Evolutionary conservation across 2,113 vertebrate species (phyloP).

Genomic region (Tapirus terrestris): DNA sequence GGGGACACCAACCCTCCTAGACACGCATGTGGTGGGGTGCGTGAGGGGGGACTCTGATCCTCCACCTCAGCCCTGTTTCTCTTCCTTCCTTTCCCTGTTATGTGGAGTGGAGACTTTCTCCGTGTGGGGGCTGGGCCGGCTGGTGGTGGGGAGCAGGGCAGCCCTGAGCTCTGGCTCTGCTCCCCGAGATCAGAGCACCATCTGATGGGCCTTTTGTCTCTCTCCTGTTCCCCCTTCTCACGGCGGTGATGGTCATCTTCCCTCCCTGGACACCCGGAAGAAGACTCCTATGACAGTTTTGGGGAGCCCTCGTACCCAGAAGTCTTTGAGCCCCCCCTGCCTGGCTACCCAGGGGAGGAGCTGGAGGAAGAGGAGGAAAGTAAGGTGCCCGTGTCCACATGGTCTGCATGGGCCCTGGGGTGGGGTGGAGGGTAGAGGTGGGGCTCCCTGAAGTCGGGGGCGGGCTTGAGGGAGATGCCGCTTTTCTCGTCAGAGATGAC

Average conservation of each 20-base stretch:
- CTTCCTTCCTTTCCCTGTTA: not conserved
- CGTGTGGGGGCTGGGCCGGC: accelerated
- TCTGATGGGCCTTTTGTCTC: not conserved
- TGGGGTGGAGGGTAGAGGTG: accelerated
- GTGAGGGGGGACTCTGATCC: accelerated
- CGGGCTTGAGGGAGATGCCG: too few species aligned
- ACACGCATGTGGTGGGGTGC: accelerated
- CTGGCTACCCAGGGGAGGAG: constrained; percentile 87
- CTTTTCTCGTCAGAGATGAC: accelerated
- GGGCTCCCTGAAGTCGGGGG: not conserved
- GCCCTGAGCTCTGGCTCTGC: not conserved
- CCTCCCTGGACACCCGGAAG: constrained; percentile 83
- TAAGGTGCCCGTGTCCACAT: constrained; percentile 83
- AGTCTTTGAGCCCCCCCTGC: constrained; percentile 78
- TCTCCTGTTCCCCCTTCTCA: not conserved
- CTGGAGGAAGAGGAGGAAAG: constrained; percentile 92
- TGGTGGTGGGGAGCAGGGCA: too few species aligned
- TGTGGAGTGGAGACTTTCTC: not conserved
- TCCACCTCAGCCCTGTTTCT: accelerated
- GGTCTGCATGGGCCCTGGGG: not conserved
- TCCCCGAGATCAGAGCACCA: not conserved
- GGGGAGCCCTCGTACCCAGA: constrained; percentile 78
- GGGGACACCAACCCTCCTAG: too few species aligned
- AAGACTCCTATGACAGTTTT: constrained; percentile 85
- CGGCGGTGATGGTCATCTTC: accelerated